Evolutionary conservation across 37 sponge, comb jelly and placozoan genomes (phyloP).

Genomic region (Diacarnus erythraeanus): DNA sequence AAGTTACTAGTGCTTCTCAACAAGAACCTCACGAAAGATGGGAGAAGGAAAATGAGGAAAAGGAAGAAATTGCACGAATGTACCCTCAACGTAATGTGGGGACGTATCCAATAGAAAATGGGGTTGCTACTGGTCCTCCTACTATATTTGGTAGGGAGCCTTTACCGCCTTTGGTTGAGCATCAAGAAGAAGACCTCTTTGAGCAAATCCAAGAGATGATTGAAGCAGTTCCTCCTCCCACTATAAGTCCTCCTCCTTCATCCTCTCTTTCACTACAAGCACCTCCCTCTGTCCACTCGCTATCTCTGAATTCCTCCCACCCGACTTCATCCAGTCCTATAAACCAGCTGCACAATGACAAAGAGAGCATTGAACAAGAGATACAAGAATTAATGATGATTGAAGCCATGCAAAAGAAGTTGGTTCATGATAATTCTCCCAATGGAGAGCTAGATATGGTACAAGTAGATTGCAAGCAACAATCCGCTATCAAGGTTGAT

Average conservation of each 20-base stretch:
- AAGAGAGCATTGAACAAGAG: conserved; percentile 16
- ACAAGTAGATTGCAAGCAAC: too few species aligned
- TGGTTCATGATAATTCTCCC: background rate
- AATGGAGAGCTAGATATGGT: too few species aligned
- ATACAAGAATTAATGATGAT: background rate
- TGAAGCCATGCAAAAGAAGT: background rate
- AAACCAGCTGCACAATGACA: background rate
- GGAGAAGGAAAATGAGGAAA: conserved; percentile 20
- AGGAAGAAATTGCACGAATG: conserved; percentile 24
- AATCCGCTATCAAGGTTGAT: background rate
- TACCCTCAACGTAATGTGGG: conserved; percentile 2
- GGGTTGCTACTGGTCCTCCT: background rate
- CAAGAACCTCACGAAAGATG: background rate
- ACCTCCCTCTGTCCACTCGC: background rate
- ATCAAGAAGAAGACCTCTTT: conserved; percentile 20
- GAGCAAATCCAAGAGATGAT: conserved; percentile 15
- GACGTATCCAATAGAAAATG: background rate
- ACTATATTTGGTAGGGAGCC: background rate
- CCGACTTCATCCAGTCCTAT: background rate
- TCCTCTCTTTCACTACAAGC: background rate
- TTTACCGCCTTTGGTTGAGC: conserved; percentile 12
- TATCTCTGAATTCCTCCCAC: background rate
- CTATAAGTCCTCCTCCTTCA: background rate
- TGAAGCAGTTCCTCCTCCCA: conserved; percentile 6
- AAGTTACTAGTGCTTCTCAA: background rate